A percentile compares a stretch with the other conserved stretches of the same genome.
phyloP scores from a whole-genome alignment of 2,113 vertebrate species.

The Bujurquina vittata region DNA sequence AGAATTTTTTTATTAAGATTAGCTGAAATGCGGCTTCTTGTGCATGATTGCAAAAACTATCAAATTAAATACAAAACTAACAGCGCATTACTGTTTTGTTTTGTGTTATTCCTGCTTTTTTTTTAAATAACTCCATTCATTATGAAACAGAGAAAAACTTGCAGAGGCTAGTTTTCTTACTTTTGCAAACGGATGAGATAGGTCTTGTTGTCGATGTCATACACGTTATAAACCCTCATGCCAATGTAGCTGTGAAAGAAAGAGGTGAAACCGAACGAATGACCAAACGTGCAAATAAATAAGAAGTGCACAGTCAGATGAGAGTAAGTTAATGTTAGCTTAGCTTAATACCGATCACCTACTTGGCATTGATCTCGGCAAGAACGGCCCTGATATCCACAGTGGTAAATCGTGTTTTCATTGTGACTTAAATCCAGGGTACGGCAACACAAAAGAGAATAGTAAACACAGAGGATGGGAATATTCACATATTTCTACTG shows the following conservation, averaged over 20 bases:
- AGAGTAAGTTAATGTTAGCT: slow-evolving; percentile 14
- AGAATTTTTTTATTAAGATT: neutral
- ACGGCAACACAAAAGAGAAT: neutral
- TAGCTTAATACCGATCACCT: slow-evolving; percentile 42
- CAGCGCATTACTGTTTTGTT: neutral
- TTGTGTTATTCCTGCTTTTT: neutral
- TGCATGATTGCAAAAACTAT: neutral
- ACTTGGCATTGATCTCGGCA: slow-evolving; percentile 89
- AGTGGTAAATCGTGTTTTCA: slow-evolving; percentile 93
- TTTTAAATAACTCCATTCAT: neutral
- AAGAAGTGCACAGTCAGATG: neutral
- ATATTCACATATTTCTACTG: slow-evolving; percentile 31
- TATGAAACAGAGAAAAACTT: neutral
- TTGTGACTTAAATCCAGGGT: slow-evolving; percentile 46
- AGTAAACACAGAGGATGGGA: neutral
- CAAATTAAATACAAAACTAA: neutral
- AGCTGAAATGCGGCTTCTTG: neutral
- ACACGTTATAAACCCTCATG: slow-evolving; percentile 97
- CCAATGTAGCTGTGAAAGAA: slow-evolving; percentile 87
- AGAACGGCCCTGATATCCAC: slow-evolving; percentile 90
- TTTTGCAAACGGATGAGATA: slow-evolving; percentile 97
- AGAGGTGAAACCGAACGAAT: neutral
- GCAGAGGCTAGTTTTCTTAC: slow-evolving; percentile 79
- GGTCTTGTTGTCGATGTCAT: slow-evolving; percentile 97
- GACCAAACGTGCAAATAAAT: slow-evolving; percentile 3